Percentiles rank a stretch among this genome's conserved stretches.
These are phyloP conservation scores for Petrocephalus sullivani DNA, from an alignment of 2,797 vertebrate genomes.

Conservation along the genomic window DNA sequence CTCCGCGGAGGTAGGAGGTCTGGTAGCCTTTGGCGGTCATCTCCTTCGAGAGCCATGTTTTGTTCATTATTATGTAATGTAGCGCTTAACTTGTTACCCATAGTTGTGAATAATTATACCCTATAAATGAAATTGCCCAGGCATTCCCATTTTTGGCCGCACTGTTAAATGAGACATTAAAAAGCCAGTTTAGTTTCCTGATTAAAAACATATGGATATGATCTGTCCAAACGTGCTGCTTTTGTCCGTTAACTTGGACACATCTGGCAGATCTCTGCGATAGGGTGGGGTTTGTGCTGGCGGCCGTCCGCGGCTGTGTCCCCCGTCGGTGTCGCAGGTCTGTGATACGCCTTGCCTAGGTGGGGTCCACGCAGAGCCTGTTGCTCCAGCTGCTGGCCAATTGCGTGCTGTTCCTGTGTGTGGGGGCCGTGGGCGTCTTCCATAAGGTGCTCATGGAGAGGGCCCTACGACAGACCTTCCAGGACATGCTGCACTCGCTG, in stretches of 20 bases:
- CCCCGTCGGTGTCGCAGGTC: not conserved
- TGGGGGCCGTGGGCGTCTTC: conserved; percentile 79
- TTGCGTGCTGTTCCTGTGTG: conserved; percentile 79
- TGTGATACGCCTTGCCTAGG: not conserved
- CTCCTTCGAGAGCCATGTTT: not conserved
- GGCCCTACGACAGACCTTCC: conserved; percentile 81
- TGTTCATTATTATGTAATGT: not conserved
- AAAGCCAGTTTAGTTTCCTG: not conserved
- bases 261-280: not conserved
- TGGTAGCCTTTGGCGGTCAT: not conserved
- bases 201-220: not conserved
- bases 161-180: not conserved
- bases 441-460: conserved; percentile 91
- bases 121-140: not conserved
- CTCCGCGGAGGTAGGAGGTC: conserved; percentile 40
- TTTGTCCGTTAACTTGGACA: not conserved
- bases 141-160: not conserved
- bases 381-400: conserved; percentile 79
- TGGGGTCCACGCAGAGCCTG: not conserved
- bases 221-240: not conserved
- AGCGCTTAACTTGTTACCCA: not conserved
- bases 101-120: not conserved
- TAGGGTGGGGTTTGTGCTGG: not conserved
- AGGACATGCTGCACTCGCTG: conserved; percentile 81
- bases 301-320: not conserved